Evolutionary conservation across 2,888 invertebrate species (phyloP).

Genomic region (Philaethria dido): DNA sequence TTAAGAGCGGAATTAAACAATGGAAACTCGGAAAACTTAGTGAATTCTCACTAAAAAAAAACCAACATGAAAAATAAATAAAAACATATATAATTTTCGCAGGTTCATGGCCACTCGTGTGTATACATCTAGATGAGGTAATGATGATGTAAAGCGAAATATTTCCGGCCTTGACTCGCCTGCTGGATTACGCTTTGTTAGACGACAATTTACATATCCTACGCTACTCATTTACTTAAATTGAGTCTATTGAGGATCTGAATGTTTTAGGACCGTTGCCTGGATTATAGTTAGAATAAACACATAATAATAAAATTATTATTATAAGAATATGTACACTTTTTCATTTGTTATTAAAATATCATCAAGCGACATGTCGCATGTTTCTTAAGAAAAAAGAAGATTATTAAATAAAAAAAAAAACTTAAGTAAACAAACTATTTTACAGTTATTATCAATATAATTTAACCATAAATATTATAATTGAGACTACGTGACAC

Average conservation of each 20-base stretch:
- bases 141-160: slow-evolving; percentile 64
- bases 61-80: neutral
- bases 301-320: neutral
- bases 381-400: neutral
- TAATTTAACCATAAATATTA: too few relatives aligned
- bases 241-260: slow-evolving; percentile 36
- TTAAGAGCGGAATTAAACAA: too few relatives aligned
- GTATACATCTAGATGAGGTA: slow-evolving; percentile 56
- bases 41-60: too few relatives aligned
- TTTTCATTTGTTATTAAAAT: neutral
- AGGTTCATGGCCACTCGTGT: slow-evolving; percentile 56
- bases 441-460: neutral
- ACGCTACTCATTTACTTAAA: slow-evolving; percentile 40
- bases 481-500: too few relatives aligned
- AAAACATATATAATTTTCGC: slow-evolving; percentile 14
- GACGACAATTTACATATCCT: slow-evolving; percentile 42
- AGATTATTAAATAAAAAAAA: too few relatives aligned
- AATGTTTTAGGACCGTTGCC: slow-evolving; percentile 21
- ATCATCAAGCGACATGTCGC: too few relatives aligned
- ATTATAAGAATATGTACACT: neutral
- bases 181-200: slow-evolving; percentile 49
- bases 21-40: too few relatives aligned
- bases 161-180: slow-evolving; percentile 61
- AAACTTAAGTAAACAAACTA: neutral
- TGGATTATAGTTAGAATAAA: neutral